Evolutionary conservation across 1,140 invertebrate species (phyloP), one percentile per base, ranked within the genome.

Genomic region (Bombyx mori): DNA sequence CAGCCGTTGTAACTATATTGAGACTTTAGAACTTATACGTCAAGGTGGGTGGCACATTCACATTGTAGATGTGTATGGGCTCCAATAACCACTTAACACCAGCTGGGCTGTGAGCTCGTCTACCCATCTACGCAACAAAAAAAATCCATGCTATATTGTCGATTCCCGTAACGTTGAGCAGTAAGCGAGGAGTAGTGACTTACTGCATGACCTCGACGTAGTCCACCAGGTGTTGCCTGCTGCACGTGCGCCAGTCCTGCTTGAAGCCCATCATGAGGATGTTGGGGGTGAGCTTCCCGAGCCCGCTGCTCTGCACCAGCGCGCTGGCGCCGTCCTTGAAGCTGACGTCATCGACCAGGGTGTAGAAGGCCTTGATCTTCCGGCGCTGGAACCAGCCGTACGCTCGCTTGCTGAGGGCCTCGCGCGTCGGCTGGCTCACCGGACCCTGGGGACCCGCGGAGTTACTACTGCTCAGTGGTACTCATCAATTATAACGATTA

Each of bases 121-220:
- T n/a, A n/a, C n/a, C n/a, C n/a, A n/a, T n/a, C n/a, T n/a, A n/a
- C n/a, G n/a, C n/a, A n/a, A n/a, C n/a, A n/a, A n/a, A n/a, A n/a
- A n/a, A n/a, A n/a, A n/a, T 35, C 4, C 2, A 35, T 35, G 2
- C 26, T 35, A 35, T 3, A 35, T 35, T 2, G 1, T 35, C 26
- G 4, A 35, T 35, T 35, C 26, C 26, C 26, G 26, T 35, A 35
- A 35, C 26, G 2, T 35, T 35, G 26, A 35, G 26, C 26, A 35
- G 26, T 35, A 2, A 35, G 35, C 12, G 9, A 52, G 47, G 12
- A 57, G 52, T 58, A 4, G 53, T 65, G 56, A 91, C 95, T 92
- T 90, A 98, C 95, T 99, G 97, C 86, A 99, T 94, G 8, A 95
- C 90, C 74, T 96, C 94, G 69, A 99, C 96, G 79, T 99, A 99